Conservation (phyloP, 1,140 invertebrate species). For the Ephestia elutella region DNA sequence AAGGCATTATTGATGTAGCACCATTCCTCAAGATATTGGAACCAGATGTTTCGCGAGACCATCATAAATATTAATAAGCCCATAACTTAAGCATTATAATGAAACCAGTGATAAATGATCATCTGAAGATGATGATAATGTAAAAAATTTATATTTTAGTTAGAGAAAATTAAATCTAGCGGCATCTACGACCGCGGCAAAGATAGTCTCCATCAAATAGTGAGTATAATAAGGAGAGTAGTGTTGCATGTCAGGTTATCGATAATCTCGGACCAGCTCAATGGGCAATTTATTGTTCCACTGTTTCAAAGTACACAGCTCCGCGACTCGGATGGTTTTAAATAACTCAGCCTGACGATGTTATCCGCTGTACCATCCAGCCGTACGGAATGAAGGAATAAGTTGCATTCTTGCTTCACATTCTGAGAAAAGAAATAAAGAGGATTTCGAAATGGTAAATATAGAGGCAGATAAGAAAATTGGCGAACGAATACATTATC, state of each 20-base stretch:
- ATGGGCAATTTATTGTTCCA: conserved; percentile 50
- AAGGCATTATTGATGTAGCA: conserved; percentile 9
- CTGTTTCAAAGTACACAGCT: conserved; percentile 34
- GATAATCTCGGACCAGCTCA: conserved; percentile 41
- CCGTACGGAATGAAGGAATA: conserved; percentile 21
- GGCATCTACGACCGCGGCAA: background rate
- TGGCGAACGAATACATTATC: conserved; percentile 1
- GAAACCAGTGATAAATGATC: conserved; percentile 3
- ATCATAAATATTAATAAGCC: conserved; percentile 21
- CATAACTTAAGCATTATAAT: conserved; percentile 8
- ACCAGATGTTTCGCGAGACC: conserved; percentile 20
- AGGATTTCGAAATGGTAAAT: background rate
- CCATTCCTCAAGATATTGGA: conserved; percentile 1
- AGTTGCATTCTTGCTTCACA: conserved; percentile 28
- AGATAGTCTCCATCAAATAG: conserved; percentile 15
- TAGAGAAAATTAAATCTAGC: conserved; percentile 5
- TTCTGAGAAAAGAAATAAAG: conserved; percentile 1
- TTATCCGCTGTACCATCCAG: conserved; percentile 43
- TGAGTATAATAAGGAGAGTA: conserved; percentile 16
- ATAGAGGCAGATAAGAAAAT: background rate
- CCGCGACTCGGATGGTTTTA: conserved; percentile 38
- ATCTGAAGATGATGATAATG: background rate
- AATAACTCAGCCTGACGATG: conserved; percentile 39
- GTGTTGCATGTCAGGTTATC: conserved; percentile 48
- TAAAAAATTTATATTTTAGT: background rate